Conservation (phyloP, 2,888 invertebrate genomes). For the Chesias legatella region DNA sequence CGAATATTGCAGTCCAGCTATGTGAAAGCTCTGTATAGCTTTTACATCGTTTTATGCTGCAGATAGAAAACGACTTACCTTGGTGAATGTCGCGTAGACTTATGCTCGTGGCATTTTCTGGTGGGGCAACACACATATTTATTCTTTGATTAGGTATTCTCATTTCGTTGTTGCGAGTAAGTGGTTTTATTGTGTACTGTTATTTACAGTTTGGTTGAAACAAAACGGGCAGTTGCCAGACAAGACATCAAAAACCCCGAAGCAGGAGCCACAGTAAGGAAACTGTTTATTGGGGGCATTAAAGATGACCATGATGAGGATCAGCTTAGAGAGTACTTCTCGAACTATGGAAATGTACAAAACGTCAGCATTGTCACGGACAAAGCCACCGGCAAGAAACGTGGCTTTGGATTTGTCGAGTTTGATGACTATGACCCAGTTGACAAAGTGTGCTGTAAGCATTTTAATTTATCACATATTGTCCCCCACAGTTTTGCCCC, state of each 20-base stretch:
- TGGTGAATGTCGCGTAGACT: slow-evolving; percentile 66
- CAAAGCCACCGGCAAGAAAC: slow-evolving; percentile 94
- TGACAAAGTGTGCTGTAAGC: slow-evolving; percentile 97
- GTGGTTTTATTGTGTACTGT: background rate
- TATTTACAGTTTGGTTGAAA: slow-evolving; percentile 89
- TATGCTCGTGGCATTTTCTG: slow-evolving; percentile 71
- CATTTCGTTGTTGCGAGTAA: slow-evolving; percentile 1
- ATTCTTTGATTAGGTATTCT: background rate
- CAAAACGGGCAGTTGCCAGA: slow-evolving; percentile 97
- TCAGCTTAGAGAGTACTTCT: slow-evolving; percentile 91
- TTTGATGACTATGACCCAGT: slow-evolving; percentile 99
- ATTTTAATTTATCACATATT: slow-evolving; percentile 17
- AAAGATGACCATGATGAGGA: slow-evolving; percentile 97
- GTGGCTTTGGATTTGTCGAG: slow-evolving; percentile 98
- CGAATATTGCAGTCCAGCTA: slow-evolving; percentile 67
- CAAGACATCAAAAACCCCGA: slow-evolving; percentile 95
- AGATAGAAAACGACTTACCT: slow-evolving; percentile 57
- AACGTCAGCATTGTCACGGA: slow-evolving; percentile 94
- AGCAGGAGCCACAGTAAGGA: slow-evolving; percentile 95
- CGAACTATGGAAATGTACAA: slow-evolving; percentile 90
- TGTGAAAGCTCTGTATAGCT: slow-evolving; percentile 53
- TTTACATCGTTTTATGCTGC: slow-evolving; percentile 74
- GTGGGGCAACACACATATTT: slow-evolving; percentile 53
- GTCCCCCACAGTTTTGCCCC: slow-evolving; percentile 73
- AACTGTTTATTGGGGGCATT: slow-evolving; percentile 96